Evolutionary conservation across 2,797 vertebrate genomes (phyloP).

Genomic region (Danio aesculapii): DNA sequence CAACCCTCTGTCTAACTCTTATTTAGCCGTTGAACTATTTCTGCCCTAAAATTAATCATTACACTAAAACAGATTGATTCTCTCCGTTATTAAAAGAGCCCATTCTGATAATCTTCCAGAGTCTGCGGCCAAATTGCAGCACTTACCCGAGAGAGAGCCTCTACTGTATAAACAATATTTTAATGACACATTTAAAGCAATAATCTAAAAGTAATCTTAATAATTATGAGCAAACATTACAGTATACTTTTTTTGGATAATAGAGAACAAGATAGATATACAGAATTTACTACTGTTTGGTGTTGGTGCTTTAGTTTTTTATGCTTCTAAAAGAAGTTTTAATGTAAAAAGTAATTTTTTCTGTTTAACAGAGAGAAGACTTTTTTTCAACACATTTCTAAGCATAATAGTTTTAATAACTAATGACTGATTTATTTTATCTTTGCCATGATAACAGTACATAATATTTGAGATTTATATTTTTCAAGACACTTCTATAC

Average conservation of each 20-base stretch:
- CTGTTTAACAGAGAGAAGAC: too few relatives aligned
- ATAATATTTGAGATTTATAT: too few relatives aligned
- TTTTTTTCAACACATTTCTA: too few relatives aligned
- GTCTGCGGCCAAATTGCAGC: conserved; percentile 16
- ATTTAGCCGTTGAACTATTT: conserved; percentile 21
- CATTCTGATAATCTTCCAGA: conserved; percentile 21
- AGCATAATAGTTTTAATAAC: too few relatives aligned
- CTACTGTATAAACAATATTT: conserved; percentile 8
- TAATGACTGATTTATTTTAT: too few relatives aligned
- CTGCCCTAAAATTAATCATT: conserved; percentile 33
- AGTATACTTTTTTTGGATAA: not conserved
- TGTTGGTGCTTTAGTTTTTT: not conserved
- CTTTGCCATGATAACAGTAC: too few relatives aligned
- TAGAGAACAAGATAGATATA: not conserved
- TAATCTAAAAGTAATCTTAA: conserved; percentile 4
- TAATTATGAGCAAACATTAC: not conserved
- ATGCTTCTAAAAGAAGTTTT: not conserved
- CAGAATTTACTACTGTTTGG: not conserved
- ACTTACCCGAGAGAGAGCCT: conserved; percentile 1
- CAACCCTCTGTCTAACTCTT: conserved; percentile 22
- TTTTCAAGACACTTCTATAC: too few relatives aligned
- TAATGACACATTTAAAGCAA: conserved; percentile 22
- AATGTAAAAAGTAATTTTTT: too few relatives aligned
- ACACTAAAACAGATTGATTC: conserved; percentile 32
- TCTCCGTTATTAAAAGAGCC: conserved; percentile 33